Evolutionary conservation across 1,140 invertebrate species (phyloP), one percentile per base, ranked within the genome.

Genomic region (Oreohelix idahoensis): DNA sequence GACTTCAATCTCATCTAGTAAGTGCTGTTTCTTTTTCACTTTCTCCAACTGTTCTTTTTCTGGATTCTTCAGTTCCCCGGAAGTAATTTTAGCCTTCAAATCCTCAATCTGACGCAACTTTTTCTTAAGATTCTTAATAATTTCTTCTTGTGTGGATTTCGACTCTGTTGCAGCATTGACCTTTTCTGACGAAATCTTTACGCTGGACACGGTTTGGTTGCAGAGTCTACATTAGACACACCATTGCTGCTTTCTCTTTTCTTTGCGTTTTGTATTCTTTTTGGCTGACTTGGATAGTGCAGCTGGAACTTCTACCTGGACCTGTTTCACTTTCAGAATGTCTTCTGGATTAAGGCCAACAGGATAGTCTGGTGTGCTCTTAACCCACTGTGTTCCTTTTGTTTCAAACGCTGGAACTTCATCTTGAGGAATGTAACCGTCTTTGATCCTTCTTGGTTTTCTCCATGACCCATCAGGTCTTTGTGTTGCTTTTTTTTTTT

Each of bases 401-500:
- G 97, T 98, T 93, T 98, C 97, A 91, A 93, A 92, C 90, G 98
- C 90, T 70, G 98, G 98, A 79, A 99, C 96, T 94, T 99, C 98
- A 93, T 99, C 98, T 93, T 99, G 98, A 0, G 98, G 98, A 70
- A 99, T 95, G 93, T 99, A 99, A 32, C 98, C 98, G 89, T 99
- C 98, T 94, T 97, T 98, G 0, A 99, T 97, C 86, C 96, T 94
- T 45, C 97, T 94, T 26, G 97, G 96, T 93, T 99, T 99, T 75
- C 98, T 94, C 98, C 98, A 99, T 11, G 97, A 97, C n/a, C 98
- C 98, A 94, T 99, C 98, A 1, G 98, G 97, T 84, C 98, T 94
- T 92, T 98, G 97, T 83, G 96, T 97, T 0, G 97, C 97, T 79
- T 98, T n/a, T n/a, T n/a, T n/a, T n/a, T n/a, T n/a, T n/a, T n/a